Base-by-base conservation (phyloP, 1,140 invertebrate species). In the Drosophila aff. region DNA sequence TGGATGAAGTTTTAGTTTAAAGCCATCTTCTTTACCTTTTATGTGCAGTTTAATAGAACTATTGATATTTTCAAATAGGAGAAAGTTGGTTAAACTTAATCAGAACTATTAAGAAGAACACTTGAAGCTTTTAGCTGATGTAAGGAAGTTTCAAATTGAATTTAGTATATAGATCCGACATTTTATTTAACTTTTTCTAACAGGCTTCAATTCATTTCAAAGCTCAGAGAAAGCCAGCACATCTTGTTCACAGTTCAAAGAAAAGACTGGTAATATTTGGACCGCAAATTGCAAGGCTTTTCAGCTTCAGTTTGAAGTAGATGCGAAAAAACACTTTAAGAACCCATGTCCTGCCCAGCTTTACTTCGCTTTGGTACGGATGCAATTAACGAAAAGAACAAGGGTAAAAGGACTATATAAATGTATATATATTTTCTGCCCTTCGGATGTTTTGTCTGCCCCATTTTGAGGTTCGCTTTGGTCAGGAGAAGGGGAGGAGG, bases 301-400 rank as follows among this genome's bases (percentile, higher is more conserved):
- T 28, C 21, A 38, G 28, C 28, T 31, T 23, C 52, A 38, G 13
- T 38, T 23, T 9, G 21, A 55, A 38, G 52, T 23, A 31, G n/a
- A 41, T 72, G 18, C 18, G n/a, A 72, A 74, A 46, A 36, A 52
- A 44, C 16, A 36, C 21, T 63, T 52, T 63, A 41, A 36, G 58
- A 75, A 74, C 36, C 69, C 40, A 49, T 44, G 41, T 43, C 49
- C 43, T 61, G 28, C 15, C 71, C 36, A 23, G 46, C 33, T 28
- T 68, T 40, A 31, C 33, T 49, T 26, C 16, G 21, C 55, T 65
- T n/a, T 62, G 26, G 7, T 40, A n/a, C 43, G 73, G 43, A 74
- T 63, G 72, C 72, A 75, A 75, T 75, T 75, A 75, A 75, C 60
- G 43, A 41, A 55, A 38, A 61, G 49, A 47, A 63, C 33, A 47